Evolutionary conservation across 2,113 vertebrate genomes (phyloP).

Genomic region (Festucalex cinctus): DNA sequence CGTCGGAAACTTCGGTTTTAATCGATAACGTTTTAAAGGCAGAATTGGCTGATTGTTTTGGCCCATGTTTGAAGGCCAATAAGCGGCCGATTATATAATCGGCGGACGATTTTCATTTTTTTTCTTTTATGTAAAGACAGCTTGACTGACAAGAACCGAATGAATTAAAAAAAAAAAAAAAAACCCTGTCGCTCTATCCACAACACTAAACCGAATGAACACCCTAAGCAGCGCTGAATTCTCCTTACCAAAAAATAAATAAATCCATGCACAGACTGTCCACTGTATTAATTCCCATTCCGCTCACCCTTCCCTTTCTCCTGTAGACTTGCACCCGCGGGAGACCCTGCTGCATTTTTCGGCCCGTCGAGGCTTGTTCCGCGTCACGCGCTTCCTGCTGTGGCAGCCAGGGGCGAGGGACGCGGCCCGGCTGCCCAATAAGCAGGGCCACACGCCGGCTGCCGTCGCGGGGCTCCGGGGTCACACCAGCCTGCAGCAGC

Average conservation of each 20-base stretch:
- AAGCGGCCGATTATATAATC: too few species aligned
- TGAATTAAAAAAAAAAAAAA: too few species aligned
- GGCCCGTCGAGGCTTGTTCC: constrained; percentile 81
- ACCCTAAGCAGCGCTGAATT: too few species aligned
- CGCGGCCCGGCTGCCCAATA: constrained; percentile 82
- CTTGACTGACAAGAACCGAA: too few species aligned
- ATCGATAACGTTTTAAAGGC: too few species aligned
- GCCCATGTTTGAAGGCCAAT: too few species aligned
- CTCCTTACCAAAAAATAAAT: not conserved
- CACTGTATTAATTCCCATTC: not conserved
- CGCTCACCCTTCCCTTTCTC: constrained; percentile 16
- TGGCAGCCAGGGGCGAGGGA: constrained; percentile 82
- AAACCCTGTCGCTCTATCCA: too few species aligned
- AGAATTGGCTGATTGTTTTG: too few species aligned
- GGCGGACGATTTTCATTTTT: too few species aligned
- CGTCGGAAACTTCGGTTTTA: too few species aligned
- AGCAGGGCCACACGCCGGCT: constrained; percentile 82
- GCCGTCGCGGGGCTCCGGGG: constrained; percentile 80
- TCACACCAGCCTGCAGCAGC: constrained; percentile 74
- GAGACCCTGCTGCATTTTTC: constrained; percentile 95
- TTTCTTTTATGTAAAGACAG: too few species aligned
- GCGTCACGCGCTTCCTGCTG: constrained; percentile 82
- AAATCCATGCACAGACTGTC: not conserved
- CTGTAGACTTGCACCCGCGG: constrained; percentile 78
- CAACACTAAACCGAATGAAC: too few species aligned